Base-by-base conservation (phyloP, 2,888 invertebrate species). In the Baccha elongata region DNA sequence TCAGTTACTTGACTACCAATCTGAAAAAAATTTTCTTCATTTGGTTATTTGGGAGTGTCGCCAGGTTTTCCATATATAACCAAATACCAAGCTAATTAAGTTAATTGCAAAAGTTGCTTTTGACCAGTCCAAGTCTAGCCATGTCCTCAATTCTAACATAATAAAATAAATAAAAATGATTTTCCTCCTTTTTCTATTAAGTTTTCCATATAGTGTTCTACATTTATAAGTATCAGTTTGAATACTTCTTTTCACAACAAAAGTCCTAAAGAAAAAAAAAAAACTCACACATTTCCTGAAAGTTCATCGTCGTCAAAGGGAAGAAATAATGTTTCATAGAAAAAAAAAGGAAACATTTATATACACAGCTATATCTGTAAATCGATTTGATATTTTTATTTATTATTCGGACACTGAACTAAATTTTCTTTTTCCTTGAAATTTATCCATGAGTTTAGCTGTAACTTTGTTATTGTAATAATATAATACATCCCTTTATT, bases 71-170 rank as follows among this genome's bases (percentile, higher is more conserved):
- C 58, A 65, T 52, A 71, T 55, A 60, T 23, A 35, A 35, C 17
- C 35, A 35, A 53, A 37, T 37, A 55, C 42, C 29, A 58, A 58
- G 60, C 75, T 81, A 81, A 72, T 81, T 81, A 81, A 71, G 67
- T 81, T 81, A 81, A 81, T 81, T 81, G 81, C 60, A 42, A 72
- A 81, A 75, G 71, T 81, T 81, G 65, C 44, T 72, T 29, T 60
- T 53, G 23, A 5, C 13, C 19, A 13, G 40, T 44, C 52, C 19
- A 21, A 19, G 50, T 11, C 29, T 32, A 32, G 8, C 11, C 58
- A 62, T 71, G 80, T 74, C 74, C 80, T 81, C 58, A 71, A 81
- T 75, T 71, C 69, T 71, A 65, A 53, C 71, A 65, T 71, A 81
- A 71, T 71, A 64, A 65, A 65, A 58, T 52, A n/a, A 15, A 29